These are phyloP conservation scores for Thyatira batis DNA, from an alignment of 2,888 invertebrate species.

Conservation along the genomic window DNA sequence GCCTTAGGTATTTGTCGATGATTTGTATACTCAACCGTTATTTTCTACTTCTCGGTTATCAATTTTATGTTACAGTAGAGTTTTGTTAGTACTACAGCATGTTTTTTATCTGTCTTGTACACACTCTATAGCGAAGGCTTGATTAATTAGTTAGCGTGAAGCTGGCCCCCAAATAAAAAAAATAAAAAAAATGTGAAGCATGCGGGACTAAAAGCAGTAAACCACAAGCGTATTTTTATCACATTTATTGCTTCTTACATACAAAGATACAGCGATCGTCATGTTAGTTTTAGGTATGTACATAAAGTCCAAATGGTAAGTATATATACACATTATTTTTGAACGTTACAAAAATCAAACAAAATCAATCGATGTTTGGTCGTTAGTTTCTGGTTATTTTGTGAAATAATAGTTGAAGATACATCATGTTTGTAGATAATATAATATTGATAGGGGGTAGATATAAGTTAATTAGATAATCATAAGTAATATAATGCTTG, in stretches of 20 bases:
- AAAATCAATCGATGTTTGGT: background rate
- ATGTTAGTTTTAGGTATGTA: slow-evolving; percentile 53
- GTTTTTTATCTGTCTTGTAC: background rate
- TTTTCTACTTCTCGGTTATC: too few relatives aligned
- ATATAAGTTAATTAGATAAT: background rate
- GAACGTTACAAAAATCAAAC: slow-evolving; percentile 34
- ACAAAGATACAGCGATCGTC: slow-evolving; percentile 61
- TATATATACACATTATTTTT: slow-evolving; percentile 37
- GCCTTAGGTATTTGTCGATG: slow-evolving; percentile 29
- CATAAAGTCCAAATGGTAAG: slow-evolving; percentile 22
- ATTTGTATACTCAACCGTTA: too few relatives aligned
- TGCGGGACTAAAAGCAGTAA: slow-evolving; percentile 79
- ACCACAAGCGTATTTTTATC: slow-evolving; percentile 76
- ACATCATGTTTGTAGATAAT: too few relatives aligned
- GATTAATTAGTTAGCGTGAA: slow-evolving; percentile 39
- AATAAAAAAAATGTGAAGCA: slow-evolving; percentile 60
- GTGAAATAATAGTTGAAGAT: too few relatives aligned
- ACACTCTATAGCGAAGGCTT: slow-evolving; percentile 32
- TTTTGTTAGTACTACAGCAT: slow-evolving; percentile 26
- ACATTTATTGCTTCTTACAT: slow-evolving; percentile 71
- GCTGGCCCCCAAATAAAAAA: slow-evolving; percentile 61
- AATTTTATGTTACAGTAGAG: too few relatives aligned
- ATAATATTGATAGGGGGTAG: too few relatives aligned
- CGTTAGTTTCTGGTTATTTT: background rate
- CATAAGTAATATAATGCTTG: background rate